Evolutionary conservation across 2,113 vertebrate genomes (phyloP), one percentile per base, ranked within the genome.

Genomic region (Lutjanus erythropterus): DNA sequence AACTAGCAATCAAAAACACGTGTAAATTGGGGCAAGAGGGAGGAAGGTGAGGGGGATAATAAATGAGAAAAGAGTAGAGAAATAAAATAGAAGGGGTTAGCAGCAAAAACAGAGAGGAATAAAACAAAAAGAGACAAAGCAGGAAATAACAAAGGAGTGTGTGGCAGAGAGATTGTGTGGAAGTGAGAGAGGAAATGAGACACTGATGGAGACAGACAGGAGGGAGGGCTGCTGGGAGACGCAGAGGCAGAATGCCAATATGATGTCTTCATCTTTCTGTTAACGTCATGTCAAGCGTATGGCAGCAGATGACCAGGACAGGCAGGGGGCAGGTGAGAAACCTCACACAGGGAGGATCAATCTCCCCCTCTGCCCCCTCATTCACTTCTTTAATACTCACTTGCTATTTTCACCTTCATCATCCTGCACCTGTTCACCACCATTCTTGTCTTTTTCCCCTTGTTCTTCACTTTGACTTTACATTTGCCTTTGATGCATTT

Each of bases 221-320:
- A 84, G 44, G 53, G 37, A 60, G 64, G 53, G 75, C 71, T 79
- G 79, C 50, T 60, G 83, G 62, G 61, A 86, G 83, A 78, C 9
- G 15, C 49, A 42, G 64, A 86, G 70, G 78, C 72, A 80, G 80
- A 69, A 86, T 88, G 89, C 81, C 88, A 89, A 80, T 89, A 86
- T 71, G 71, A 91, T 91, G 88, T 90, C 85, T 88, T 88, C 74
- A 89, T 87, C 76, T 75, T 69, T 74, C 65, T 75, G 88, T 78
- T 80, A 86, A 73, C 60, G 78, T 88, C 88, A 84, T 77, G 76
- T 91, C 86, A 83, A 52, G 77, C 56, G 55, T 86, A 84, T 73
- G 75, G 76, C 83, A 90, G 65, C 77, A 90, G 79, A 75, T 77
- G 78, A 88, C 84, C 73, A 80, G 74, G 62, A 82, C 73, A 46